These are phyloP conservation scores for Moxostoma hubbsi DNA, from an alignment of 2,797 vertebrate genomes.

Conservation along the genomic window DNA sequence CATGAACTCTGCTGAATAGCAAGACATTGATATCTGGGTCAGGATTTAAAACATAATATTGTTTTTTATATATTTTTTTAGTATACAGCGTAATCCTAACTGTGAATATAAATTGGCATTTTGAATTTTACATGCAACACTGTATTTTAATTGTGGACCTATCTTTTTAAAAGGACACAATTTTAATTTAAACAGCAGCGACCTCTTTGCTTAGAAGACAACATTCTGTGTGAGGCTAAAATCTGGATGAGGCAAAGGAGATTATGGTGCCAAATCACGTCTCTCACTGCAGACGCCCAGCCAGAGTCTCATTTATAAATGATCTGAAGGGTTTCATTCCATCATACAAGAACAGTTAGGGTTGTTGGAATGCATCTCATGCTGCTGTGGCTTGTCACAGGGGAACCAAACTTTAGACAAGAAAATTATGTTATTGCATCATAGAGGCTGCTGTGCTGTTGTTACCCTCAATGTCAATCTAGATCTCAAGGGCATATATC, in stretches of 20 bases:
- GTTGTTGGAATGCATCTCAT: conserved; percentile 73
- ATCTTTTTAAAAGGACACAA: conserved; percentile 17
- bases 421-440: conserved; percentile 48
- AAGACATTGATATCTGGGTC: too few species aligned
- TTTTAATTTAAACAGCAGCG: background rate
- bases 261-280: conserved; percentile 61
- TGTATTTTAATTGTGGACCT: background rate
- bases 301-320: conserved; percentile 82
- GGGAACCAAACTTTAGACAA: conserved; percentile 69
- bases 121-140: background rate
- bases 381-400: conserved; percentile 71
- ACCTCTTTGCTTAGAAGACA: conserved; percentile 46
- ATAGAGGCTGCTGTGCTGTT: conserved; percentile 9
- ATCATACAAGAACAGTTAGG: conserved; percentile 71
- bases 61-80: too few species aligned
- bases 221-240: conserved; percentile 23
- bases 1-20: too few species aligned
- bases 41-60: too few species aligned
- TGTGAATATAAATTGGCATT: background rate
- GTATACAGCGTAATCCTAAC: too few species aligned
- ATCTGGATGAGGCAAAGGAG: conserved; percentile 24
- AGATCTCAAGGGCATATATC: background rate
- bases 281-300: conserved; percentile 70
- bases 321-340: conserved; percentile 77
- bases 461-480: conserved; percentile 25